phyloP scores from a whole-genome alignment of 2,113 vertebrate genomes.

The Danionella cerebrum region DNA sequence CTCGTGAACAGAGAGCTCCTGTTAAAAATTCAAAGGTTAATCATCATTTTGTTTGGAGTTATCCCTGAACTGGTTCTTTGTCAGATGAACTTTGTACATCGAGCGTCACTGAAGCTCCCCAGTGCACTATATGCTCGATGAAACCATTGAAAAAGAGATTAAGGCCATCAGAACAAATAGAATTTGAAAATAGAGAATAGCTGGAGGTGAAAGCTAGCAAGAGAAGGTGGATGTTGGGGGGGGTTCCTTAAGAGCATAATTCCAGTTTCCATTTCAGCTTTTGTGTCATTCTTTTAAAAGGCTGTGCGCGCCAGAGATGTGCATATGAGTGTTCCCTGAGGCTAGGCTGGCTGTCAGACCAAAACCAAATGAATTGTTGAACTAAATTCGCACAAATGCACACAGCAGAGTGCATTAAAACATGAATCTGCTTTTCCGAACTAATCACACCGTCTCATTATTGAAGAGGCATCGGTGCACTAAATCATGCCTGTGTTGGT shows the following conservation, averaged over 20 bases:
- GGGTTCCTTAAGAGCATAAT: conserved; percentile 51
- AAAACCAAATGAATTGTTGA: conserved; percentile 70
- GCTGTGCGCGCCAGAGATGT: conserved; percentile 46
- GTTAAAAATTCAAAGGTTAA: no score
- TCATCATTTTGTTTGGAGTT: no score
- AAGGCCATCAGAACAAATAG: conserved; percentile 11
- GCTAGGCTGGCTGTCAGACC: conserved; percentile 73
- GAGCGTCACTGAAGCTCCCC: not conserved
- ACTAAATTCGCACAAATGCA: conserved; percentile 66
- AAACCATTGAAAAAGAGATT: conserved; percentile 10
- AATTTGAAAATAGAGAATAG: conserved; percentile 14
- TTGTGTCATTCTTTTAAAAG: conserved; percentile 67
- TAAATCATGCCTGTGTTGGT: conserved; percentile 32
- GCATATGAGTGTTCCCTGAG: conserved; percentile 54
- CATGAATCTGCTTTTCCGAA: no score
- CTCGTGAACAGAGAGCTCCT: not conserved
- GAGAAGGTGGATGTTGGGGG: conserved; percentile 14
- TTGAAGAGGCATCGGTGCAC: no score
- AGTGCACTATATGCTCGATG: not conserved
- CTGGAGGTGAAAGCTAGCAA: conserved; percentile 36
- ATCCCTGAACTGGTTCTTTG: no score
- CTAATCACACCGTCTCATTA: no score
- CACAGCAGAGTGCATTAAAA: no score
- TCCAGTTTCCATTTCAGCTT: conserved; percentile 63
- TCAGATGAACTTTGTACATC: not conserved